A percentile compares a stretch with the other conserved stretches of the same genome.
These are phyloP conservation scores for Lepidostoma basale DNA, from an alignment of 1,140 invertebrate genomes.

Conservation along the genomic window DNA sequence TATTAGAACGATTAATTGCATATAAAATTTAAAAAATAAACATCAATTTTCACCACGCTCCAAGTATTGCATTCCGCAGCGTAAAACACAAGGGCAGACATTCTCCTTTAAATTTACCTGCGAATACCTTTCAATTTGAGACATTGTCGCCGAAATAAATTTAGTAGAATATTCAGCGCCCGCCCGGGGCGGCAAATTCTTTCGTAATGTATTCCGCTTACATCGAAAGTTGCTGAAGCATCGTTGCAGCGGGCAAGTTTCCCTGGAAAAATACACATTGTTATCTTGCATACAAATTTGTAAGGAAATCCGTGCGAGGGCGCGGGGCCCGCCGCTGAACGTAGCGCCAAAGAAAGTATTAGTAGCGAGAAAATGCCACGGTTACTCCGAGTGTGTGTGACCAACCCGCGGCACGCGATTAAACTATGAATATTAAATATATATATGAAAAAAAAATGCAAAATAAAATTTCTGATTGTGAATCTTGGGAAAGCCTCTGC, in stretches of 20 bases:
- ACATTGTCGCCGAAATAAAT: constrained; percentile 31
- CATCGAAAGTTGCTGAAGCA: constrained; percentile 26
- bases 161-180: constrained; percentile 41
- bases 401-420: no score
- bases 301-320: constrained; percentile 40
- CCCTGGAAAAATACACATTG: constrained; percentile 45
- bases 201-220: constrained; percentile 43
- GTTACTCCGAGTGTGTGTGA: no score
- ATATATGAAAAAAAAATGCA: no score
- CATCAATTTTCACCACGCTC: no score
- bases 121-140: constrained; percentile 23
- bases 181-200: constrained; percentile 35
- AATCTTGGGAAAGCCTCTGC: no score
- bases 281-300: constrained; percentile 46
- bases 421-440: no score
- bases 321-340: constrained; percentile 10
- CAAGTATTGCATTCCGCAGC: no score
- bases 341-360: no score
- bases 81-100: background rate
- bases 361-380: no score
- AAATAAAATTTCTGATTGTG: no score
- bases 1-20: no score
- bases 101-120: background rate
- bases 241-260: constrained; percentile 39
- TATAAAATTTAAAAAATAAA: no score